Evolutionary conservation across 2,113 vertebrate species (phyloP).

Genomic region (Myrmecophaga tridactyla): DNA sequence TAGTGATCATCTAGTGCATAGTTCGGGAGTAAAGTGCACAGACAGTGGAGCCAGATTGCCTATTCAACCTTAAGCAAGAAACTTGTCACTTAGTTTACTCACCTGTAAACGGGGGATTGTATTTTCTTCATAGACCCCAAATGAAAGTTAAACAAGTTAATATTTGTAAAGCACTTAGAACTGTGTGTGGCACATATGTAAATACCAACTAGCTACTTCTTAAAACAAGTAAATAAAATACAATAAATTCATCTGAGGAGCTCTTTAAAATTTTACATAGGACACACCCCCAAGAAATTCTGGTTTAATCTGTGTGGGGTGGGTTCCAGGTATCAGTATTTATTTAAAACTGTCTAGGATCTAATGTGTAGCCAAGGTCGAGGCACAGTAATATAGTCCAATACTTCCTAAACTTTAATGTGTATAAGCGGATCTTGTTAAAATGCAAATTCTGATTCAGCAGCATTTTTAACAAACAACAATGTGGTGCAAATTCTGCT

Average conservation of each 20-base stretch:
- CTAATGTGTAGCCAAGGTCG: neutral
- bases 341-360: neutral
- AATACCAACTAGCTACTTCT: neutral
- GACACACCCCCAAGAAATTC: neutral
- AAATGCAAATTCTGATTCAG: neutral
- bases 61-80: neutral
- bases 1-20: neutral
- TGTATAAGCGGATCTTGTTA: neutral
- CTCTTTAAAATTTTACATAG: too few species aligned
- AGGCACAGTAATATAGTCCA: neutral
- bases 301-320: neutral
- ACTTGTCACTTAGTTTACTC: neutral
- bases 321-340: neutral
- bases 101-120: neutral
- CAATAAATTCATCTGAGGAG: neutral
- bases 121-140: neutral
- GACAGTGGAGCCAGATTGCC: neutral
- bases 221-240: constrained; percentile 7
- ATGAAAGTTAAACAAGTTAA: neutral
- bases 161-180: constrained; percentile 14
- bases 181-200: neutral
- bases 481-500: neutral
- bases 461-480: neutral
- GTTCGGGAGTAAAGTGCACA: neutral
- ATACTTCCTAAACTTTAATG: neutral